A percentile compares a stretch with the other conserved stretches of the same genome.
Evolutionary conservation across 2,888 invertebrate species (phyloP).

Genomic region (Eupeodes latifasciatus): DNA sequence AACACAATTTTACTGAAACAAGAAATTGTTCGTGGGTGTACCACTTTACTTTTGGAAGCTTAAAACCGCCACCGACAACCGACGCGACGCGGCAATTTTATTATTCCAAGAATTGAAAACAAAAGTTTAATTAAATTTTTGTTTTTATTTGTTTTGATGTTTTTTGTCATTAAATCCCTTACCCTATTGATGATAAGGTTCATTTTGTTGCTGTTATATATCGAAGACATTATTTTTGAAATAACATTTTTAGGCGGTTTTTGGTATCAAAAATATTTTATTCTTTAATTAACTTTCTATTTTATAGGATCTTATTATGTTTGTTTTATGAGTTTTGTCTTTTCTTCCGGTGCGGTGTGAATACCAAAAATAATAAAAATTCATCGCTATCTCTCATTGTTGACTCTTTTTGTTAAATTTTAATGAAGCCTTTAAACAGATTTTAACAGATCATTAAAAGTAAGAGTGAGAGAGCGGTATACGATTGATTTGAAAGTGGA

Average conservation of each 20-base stretch:
- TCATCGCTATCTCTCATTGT: background rate
- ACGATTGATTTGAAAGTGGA: background rate
- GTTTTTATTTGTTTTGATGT: slow-evolving; percentile 11
- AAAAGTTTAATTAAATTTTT: slow-evolving; percentile 47
- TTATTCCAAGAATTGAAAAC: slow-evolving; percentile 53
- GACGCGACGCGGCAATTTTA: background rate
- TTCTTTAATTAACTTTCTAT: slow-evolving; percentile 14
- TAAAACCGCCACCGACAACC: background rate
- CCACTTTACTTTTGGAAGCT: slow-evolving; percentile 26
- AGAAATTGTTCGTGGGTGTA: slow-evolving; percentile 39
- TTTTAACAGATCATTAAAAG: background rate
- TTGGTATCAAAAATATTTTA: background rate
- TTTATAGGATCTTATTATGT: background rate
- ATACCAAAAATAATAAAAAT: background rate
- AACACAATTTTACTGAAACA: slow-evolving; percentile 24
- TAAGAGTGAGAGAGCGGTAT: no score
- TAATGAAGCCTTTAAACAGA: background rate
- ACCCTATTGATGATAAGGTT: background rate
- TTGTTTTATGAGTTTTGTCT: background rate
- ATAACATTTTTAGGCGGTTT: background rate
- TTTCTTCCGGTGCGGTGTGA: background rate
- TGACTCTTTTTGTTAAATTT: background rate
- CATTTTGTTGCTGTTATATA: background rate
- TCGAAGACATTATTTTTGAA: background rate
- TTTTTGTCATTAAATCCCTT: slow-evolving; percentile 45